Evolutionary conservation across 2,797 vertebrate genomes (phyloP).

Genomic region (Periparus ater): DNA sequence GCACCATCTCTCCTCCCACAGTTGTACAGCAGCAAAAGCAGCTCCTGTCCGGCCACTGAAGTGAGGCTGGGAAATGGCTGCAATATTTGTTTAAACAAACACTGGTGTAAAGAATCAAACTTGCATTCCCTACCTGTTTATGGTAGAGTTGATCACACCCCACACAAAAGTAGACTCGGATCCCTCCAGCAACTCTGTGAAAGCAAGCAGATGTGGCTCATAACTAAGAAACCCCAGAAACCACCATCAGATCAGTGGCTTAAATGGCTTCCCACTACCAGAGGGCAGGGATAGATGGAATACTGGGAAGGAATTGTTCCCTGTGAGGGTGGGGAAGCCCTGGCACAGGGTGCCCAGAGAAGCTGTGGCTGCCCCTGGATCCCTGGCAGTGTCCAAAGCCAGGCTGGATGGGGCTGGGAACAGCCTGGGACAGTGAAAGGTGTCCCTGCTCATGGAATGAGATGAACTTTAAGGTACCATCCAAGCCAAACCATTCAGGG

Average conservation of each 20-base stretch:
- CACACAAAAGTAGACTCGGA: slow-evolving; percentile 17
- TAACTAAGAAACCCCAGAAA: neutral
- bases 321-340: rapidly evolving
- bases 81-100: neutral
- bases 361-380: neutral
- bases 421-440: rapidly evolving
- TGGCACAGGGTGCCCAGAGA: neutral
- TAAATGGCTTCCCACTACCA: neutral
- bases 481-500: neutral
- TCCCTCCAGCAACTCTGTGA: neutral
- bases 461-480: neutral
- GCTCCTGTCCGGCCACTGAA: rapidly evolving
- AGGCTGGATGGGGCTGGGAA: rapidly evolving
- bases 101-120: neutral
- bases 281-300: neutral
- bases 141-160: neutral
- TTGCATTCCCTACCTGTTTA: neutral
- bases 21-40: neutral
- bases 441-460: neutral
- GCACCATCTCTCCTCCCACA: neutral
- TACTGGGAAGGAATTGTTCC: neutral
- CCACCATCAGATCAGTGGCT: neutral
- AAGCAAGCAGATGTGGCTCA: neutral
- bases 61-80: neutral
- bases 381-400: neutral